A percentile compares a stretch with the other conserved stretches of the same genome.
phyloP scores from a whole-genome alignment of 2,888 invertebrate species.

The Cephus sareptanus region DNA sequence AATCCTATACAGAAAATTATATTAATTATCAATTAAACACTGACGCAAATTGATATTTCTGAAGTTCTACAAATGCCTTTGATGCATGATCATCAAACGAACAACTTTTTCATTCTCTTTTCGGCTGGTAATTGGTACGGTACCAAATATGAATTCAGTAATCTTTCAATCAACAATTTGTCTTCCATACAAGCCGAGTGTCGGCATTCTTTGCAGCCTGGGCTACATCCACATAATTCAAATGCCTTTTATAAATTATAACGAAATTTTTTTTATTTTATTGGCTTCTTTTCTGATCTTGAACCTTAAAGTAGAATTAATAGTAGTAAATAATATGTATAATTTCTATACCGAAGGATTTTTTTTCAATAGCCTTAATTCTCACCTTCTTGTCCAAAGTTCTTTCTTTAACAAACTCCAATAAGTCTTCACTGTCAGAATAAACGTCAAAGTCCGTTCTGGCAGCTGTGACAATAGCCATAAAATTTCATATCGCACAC shows the following conservation, averaged over 20 bases:
- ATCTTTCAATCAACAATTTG: constrained; percentile 88
- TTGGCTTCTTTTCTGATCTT: constrained; percentile 94
- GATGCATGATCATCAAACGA: constrained; percentile 96
- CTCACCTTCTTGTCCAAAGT: constrained; percentile 90
- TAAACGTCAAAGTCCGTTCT: constrained; percentile 91
- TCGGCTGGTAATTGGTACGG: constrained; percentile 89
- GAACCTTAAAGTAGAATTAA: constrained; percentile 69
- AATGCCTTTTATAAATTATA: constrained; percentile 90
- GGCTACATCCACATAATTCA: constrained; percentile 86
- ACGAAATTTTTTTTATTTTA: constrained; percentile 72
- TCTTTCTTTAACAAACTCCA: constrained; percentile 93
- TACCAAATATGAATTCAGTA: constrained; percentile 93
- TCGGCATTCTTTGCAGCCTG: constrained; percentile 88
- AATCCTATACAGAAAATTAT: background rate
- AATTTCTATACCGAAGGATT: background rate
- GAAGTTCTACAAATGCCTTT: constrained; percentile 91
- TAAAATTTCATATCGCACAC: constrained; percentile 90
- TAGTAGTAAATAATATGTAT: constrained; percentile 14
- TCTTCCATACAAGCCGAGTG: constrained; percentile 91
- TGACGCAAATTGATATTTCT: constrained; percentile 86
- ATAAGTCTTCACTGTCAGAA: constrained; percentile 88
- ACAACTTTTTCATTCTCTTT: constrained; percentile 92
- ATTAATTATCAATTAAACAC: constrained; percentile 30
- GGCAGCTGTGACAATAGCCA: constrained; percentile 95
- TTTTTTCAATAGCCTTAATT: constrained; percentile 1